phyloP scores from a whole-genome alignment of 2,888 invertebrate genomes.

The Didymodactylos carnosus region DNA sequence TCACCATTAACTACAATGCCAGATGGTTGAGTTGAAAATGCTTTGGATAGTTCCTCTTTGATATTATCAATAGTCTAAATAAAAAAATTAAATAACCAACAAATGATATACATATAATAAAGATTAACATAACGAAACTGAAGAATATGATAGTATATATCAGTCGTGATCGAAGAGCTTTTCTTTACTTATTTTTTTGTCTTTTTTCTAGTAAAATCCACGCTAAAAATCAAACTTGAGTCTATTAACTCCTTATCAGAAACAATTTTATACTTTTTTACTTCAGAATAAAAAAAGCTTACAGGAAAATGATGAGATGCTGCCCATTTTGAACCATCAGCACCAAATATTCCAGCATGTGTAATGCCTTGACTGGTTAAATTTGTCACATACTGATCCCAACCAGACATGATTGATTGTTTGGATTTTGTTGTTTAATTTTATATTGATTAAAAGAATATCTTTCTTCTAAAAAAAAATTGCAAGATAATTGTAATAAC shows the following conservation, averaged over 20 bases:
- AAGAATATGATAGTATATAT: too few relatives aligned
- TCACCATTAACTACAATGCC: slow-evolving; percentile 6
- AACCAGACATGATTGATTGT: neutral
- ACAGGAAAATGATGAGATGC: slow-evolving; percentile 11
- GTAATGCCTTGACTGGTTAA: neutral
- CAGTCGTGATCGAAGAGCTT: too few relatives aligned
- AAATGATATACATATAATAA: too few relatives aligned
- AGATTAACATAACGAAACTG: too few relatives aligned
- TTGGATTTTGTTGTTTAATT: too few relatives aligned
- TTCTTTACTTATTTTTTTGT: neutral
- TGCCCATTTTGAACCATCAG: slow-evolving; percentile 11
- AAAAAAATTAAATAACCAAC: too few relatives aligned
- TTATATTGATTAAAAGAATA: too few relatives aligned
- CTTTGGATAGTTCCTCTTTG: neutral
- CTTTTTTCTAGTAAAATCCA: neutral
- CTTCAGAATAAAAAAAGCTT: neutral
- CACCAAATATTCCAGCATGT: slow-evolving; percentile 7
- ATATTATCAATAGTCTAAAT: neutral
- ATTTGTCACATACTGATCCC: neutral
- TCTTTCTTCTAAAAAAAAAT: too few relatives aligned
- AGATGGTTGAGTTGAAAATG: neutral
- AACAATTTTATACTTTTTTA: neutral
- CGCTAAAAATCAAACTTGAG: too few relatives aligned
- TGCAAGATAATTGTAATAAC: too few relatives aligned
- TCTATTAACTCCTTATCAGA: too few relatives aligned